Conservation (phyloP, 1,140 invertebrate species). For the Aphelenchoides fujianensis region DNA sequence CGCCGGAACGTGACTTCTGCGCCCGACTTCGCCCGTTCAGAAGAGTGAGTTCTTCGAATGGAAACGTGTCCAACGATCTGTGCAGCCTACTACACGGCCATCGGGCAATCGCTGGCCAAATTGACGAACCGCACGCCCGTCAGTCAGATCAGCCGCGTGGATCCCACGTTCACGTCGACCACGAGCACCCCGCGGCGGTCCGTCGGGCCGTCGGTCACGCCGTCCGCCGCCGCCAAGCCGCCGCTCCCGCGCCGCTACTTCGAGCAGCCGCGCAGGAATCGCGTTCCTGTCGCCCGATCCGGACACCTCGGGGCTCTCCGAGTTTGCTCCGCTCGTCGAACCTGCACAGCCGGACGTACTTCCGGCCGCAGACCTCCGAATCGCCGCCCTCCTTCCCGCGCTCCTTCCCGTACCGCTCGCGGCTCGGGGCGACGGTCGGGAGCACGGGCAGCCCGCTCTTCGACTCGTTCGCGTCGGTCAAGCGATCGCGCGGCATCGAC, state of each 20-base stretch:
- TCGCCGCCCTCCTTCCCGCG: neutral
- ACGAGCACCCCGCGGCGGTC: slow-evolving; percentile 6
- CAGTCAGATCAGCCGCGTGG: neutral
- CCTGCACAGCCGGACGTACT: slow-evolving; percentile 26
- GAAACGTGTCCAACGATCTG: neutral
- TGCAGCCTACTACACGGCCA: slow-evolving; percentile 45
- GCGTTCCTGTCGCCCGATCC: slow-evolving; percentile 30
- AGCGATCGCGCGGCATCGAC: neutral
- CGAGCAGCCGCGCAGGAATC: slow-evolving; percentile 15
- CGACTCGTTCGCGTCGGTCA: slow-evolving; percentile 8
- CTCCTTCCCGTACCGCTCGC: neutral
- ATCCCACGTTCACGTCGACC: neutral
- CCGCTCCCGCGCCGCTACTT: slow-evolving; percentile 23
- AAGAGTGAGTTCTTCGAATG: slow-evolving; percentile 35
- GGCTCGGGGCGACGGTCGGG: neutral
- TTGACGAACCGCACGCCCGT: slow-evolving; percentile 36
- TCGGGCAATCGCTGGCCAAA: slow-evolving; percentile 46
- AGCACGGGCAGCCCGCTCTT: slow-evolving; percentile 9
- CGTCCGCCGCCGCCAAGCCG: slow-evolving; percentile 18
- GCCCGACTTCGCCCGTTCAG: slow-evolving; percentile 40
- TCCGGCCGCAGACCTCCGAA: neutral
- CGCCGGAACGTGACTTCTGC: slow-evolving; percentile 29
- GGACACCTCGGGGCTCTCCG: slow-evolving; percentile 12
- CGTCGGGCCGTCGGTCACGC: neutral
- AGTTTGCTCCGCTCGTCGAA: slow-evolving; percentile 16